phyloP scores from a whole-genome alignment of 1,140 invertebrate species.

The Drosophila repletoides region DNA sequence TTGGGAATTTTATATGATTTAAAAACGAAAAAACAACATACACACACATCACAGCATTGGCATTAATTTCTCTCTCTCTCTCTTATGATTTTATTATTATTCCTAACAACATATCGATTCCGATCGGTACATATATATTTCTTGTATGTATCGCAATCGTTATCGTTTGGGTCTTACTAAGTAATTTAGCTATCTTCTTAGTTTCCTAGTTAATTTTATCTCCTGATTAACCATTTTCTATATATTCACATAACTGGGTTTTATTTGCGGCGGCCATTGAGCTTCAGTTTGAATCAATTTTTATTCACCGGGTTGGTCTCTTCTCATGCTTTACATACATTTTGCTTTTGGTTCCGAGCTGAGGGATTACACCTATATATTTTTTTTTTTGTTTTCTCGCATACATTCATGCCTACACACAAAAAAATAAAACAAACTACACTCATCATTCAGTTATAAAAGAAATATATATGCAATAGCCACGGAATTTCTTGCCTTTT shows the following conservation, averaged over 20 bases:
- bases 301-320: constrained; percentile 28
- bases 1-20: constrained; percentile 57
- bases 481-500: constrained; percentile 86
- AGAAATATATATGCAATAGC: constrained; percentile 79
- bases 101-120: constrained; percentile 26
- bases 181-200: constrained; percentile 30
- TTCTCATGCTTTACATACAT: constrained; percentile 49
- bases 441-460: constrained; percentile 58
- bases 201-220: constrained; percentile 22
- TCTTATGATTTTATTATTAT: constrained; percentile 29
- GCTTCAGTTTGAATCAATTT: constrained; percentile 9
- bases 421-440: constrained; percentile 22
- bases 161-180: constrained; percentile 19
- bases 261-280: constrained; percentile 13
- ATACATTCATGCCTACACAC: constrained; percentile 35
- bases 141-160: constrained; percentile 57
- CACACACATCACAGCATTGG: constrained; percentile 26
- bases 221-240: constrained; percentile 33
- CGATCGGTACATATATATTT: constrained; percentile 28
- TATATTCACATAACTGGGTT: constrained; percentile 22
- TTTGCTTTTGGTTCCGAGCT: constrained; percentile 35
- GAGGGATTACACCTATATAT: constrained; percentile 23
- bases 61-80: constrained; percentile 10
- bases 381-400: constrained; percentile 29
- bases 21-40: constrained; percentile 3